Evolutionary conservation across 2,113 vertebrate species (phyloP), one percentile per base, ranked within the genome.

Genomic region (Halcyon senegalensis): DNA sequence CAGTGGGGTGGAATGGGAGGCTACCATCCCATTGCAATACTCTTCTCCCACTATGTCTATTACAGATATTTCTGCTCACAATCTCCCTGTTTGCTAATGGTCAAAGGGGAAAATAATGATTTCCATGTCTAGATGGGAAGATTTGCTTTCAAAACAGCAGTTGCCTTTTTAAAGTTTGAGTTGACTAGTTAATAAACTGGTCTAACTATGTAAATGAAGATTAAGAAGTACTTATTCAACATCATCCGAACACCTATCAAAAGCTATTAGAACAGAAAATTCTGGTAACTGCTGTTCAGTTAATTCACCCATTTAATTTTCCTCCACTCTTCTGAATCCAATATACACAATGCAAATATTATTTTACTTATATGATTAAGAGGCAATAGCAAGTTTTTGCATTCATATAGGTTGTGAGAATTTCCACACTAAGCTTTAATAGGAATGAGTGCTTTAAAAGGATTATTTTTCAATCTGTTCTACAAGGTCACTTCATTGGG

Each of bases 21-120:
- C 10, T 39, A 5, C 9, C 4, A 1, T 48, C 44, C 9, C 1
- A 1, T 6, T 23, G 2, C 43, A 17, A 9, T 33, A 14, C 19
- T 41, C 59, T 79, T 62, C 66, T 79, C 8, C 16, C 10, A 7
- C 19, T 28, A 0, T 7, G 20, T 55, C 21, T 67, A 8, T 70
- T n/a, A 21, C 4, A 11, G 25, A 15, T 64, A 28, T 74, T 76
- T 64, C 53, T 80, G 62, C 41, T 64, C 69, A 62, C 2, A 1
- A 30, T 12, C 12, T 87, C 67, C 41, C 12, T 72, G 1, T 27
- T 39, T 77, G 17, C 10, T 72, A 72, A 12, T 5, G 21, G 41
- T 77, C 75, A 88, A 59, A 81, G 21, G 23, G 19, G 24, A 23
- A 81, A 73, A 33, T 44, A 19, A 50, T 16, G 48, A 66, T 86